Evolutionary conservation across 2,113 vertebrate genomes (phyloP).

Genomic region (Sciurus niger): DNA sequence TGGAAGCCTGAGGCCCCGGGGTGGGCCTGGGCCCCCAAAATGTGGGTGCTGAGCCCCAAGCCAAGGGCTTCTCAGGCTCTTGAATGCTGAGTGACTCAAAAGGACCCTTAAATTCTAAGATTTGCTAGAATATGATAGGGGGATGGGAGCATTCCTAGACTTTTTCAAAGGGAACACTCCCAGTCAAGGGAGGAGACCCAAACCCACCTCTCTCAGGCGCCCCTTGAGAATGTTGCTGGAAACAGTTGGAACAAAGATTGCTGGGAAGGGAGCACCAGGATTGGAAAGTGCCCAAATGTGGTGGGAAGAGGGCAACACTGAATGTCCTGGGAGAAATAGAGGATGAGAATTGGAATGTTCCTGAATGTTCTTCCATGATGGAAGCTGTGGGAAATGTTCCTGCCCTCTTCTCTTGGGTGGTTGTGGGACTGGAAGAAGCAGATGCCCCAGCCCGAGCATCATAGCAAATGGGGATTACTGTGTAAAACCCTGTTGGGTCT

Average conservation of each 20-base stretch:
- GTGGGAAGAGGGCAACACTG: slow-evolving; percentile 51
- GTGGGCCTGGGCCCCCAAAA: not conserved
- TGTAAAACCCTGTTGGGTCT: not conserved
- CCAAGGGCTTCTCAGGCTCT: not conserved
- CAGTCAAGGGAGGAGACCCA: not conserved
- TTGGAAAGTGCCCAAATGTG: slow-evolving; percentile 58
- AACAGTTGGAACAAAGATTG: slow-evolving; percentile 6
- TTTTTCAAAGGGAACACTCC: slow-evolving; percentile 22
- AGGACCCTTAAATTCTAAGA: slow-evolving; percentile 4
- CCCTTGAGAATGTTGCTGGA: slow-evolving; percentile 65
- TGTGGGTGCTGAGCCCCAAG: not conserved
- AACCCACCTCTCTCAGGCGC: slow-evolving; percentile 35
- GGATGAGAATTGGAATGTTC: slow-evolving; percentile 54
- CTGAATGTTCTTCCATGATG: slow-evolving; percentile 6
- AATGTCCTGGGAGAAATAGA: not conserved
- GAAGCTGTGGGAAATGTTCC: slow-evolving; percentile 30
- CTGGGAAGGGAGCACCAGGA: slow-evolving; percentile 6
- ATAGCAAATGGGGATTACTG: not conserved
- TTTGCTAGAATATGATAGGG: not conserved
- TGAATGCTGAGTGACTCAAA: not conserved
- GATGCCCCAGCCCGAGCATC: not conserved
- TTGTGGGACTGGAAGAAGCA: not conserved
- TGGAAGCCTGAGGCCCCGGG: not conserved
- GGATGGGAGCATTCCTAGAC: not conserved
- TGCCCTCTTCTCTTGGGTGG: not conserved